Evolutionary conservation across 2,888 invertebrate species (phyloP).

Genomic region (Scaptomyza tumidula): DNA sequence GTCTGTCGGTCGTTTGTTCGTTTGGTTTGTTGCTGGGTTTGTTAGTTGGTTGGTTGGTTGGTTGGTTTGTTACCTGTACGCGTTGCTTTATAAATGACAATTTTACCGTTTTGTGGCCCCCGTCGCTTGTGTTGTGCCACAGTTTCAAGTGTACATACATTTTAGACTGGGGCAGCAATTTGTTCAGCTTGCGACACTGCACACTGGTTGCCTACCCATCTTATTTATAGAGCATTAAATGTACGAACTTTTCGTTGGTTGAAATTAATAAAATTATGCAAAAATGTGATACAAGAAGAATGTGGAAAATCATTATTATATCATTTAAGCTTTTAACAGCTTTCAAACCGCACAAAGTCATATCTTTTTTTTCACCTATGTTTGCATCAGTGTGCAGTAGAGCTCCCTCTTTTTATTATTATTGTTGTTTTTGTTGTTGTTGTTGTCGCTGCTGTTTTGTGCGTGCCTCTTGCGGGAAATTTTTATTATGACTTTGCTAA

Average conservation of each 20-base stretch:
- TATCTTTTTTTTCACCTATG: slow-evolving; percentile 9
- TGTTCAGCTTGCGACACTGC: slow-evolving; percentile 53
- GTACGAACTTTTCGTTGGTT: too few relatives aligned
- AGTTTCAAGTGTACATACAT: slow-evolving; percentile 55
- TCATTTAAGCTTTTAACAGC: too few relatives aligned
- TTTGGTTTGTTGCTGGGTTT: slow-evolving; percentile 9
- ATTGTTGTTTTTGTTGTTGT: slow-evolving; percentile 9
- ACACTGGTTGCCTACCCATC: slow-evolving; percentile 33
- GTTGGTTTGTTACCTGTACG: slow-evolving; percentile 50
- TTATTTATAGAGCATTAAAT: too few relatives aligned
- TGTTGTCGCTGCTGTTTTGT: slow-evolving; percentile 19
- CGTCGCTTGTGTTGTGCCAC: slow-evolving; percentile 25
- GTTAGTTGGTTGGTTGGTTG: slow-evolving; percentile 10
- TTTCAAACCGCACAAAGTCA: background rate
- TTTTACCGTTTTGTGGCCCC: slow-evolving; percentile 70
- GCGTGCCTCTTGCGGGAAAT: slow-evolving; percentile 69
- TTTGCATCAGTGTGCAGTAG: slow-evolving; percentile 42
- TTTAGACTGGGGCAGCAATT: slow-evolving; percentile 64
- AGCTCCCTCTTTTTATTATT: slow-evolving; percentile 31
- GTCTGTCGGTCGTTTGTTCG: slow-evolving; percentile 10
- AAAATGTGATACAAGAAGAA: too few relatives aligned
- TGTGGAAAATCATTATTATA: too few relatives aligned
- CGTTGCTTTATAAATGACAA: slow-evolving; percentile 69
- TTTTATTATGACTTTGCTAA: slow-evolving; percentile 80
- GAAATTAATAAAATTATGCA: too few relatives aligned